Percentiles rank a stretch among this genome's conserved stretches.
These are phyloP conservation scores for Crotalus adamanteus DNA, from an alignment of 2,797 vertebrate genomes.

Conservation along the genomic window DNA sequence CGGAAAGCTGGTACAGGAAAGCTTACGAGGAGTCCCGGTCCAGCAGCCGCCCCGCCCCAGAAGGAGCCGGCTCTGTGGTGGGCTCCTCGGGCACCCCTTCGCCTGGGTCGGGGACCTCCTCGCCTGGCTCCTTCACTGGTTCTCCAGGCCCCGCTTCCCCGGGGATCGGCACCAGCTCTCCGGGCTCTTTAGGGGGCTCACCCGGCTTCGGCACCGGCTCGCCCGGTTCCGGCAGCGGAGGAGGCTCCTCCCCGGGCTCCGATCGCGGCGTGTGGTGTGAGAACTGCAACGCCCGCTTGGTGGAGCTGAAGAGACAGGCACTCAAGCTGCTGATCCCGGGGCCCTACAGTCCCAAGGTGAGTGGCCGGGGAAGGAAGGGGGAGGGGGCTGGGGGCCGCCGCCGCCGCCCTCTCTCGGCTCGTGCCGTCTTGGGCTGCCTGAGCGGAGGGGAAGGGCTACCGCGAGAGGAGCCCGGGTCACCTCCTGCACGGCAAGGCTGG, in stretches of 20 bases:
- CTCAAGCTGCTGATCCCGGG: conserved; percentile 87
- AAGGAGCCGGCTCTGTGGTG: conserved; percentile 82
- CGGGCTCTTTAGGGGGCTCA: conserved; percentile 85
- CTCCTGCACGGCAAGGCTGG: neutral
- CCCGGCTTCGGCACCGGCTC: conserved; percentile 87
- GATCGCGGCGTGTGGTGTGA: conserved; percentile 87
- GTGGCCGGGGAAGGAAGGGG: neutral
- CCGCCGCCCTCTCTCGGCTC: neutral
- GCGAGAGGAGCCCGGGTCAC: neutral
- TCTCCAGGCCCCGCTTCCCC: conserved; percentile 91
- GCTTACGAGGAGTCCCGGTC: conserved; percentile 89
- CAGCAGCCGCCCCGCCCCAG: conserved; percentile 80
- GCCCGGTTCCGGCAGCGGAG: conserved; percentile 73
- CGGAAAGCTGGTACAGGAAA: conserved; percentile 94
- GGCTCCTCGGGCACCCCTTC: conserved; percentile 82
- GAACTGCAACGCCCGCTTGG: conserved; percentile 88
- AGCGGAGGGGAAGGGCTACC: too few relatives aligned
- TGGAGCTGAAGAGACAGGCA: conserved; percentile 90
- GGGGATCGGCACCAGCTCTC: conserved; percentile 89
- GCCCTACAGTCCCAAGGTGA: conserved; percentile 87
- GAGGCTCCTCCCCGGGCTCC: conserved; percentile 83
- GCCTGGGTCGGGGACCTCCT: conserved; percentile 86
- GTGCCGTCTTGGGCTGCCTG: neutral
- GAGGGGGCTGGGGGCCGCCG: neutral
- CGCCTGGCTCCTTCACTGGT: conserved; percentile 89